Conservation (phyloP, 2,797 vertebrate species). For the Phrynocephalus forsythii region DNA sequence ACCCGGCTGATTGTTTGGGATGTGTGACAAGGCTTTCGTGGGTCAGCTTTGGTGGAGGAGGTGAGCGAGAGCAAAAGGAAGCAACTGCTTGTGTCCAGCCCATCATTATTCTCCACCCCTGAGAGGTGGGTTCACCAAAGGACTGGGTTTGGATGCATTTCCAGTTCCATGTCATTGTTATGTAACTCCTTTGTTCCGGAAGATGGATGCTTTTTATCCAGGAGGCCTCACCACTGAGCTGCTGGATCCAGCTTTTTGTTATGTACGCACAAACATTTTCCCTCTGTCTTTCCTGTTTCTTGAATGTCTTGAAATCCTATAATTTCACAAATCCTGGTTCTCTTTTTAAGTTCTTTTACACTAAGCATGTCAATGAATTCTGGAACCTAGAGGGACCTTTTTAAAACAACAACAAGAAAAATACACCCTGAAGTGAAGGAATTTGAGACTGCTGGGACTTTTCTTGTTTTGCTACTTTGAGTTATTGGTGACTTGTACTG, state of each 20-base stretch:
- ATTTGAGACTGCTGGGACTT: neutral
- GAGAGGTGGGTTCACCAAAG: slow-evolving; percentile 29
- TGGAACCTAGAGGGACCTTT: neutral
- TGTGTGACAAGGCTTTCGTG: slow-evolving; percentile 18
- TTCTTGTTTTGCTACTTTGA: neutral
- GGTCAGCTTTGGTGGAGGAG: neutral
- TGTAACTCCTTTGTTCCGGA: slow-evolving; percentile 17
- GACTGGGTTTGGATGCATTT: slow-evolving; percentile 32
- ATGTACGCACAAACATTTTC: neutral
- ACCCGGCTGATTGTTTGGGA: slow-evolving; percentile 21
- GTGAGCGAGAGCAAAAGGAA: neutral
- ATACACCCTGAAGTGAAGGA: neutral
- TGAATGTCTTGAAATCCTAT: neutral
- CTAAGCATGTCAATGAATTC: neutral
- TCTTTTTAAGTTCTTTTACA: neutral
- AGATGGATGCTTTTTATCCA: neutral
- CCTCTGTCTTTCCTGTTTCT: neutral
- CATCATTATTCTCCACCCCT: neutral
- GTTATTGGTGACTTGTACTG: neutral
- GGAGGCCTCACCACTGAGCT: neutral
- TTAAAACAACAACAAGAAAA: neutral
- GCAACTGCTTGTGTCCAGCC: slow-evolving; percentile 20
- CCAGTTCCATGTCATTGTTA: slow-evolving; percentile 29
- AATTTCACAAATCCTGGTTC: slow-evolving; percentile 2
- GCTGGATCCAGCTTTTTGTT: neutral